phyloP scores from a whole-genome alignment of 2,113 vertebrate species.

The Trogon surrucura region DNA sequence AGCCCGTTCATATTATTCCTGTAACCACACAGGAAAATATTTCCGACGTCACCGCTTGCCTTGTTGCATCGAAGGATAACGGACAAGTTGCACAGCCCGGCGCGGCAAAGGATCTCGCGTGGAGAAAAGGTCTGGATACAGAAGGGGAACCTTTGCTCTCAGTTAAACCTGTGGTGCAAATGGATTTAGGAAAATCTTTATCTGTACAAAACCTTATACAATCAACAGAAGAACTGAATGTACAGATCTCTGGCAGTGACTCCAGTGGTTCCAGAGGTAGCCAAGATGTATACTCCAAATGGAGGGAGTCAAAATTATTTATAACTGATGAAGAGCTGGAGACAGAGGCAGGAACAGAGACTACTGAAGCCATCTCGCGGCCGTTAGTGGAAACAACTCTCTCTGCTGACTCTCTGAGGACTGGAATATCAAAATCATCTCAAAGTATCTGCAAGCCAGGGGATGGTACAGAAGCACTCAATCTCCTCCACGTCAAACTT shows the following conservation, averaged over 20 bases:
- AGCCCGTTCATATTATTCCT: constrained; percentile 75
- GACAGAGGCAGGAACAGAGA: constrained; percentile 77
- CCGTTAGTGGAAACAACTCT: constrained; percentile 77
- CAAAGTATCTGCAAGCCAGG: constrained; percentile 79
- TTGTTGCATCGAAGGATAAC: constrained; percentile 79
- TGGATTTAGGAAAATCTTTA: constrained; percentile 86
- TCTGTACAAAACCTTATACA: constrained; percentile 95
- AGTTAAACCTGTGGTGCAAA: constrained; percentile 75
- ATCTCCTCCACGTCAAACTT: constrained; percentile 89
- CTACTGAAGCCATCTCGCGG: constrained; percentile 80
- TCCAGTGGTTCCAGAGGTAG: constrained; percentile 83
- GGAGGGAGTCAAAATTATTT: constrained; percentile 93
- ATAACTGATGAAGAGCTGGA: constrained; percentile 91
- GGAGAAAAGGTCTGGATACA: constrained; percentile 89
- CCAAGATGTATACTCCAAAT: constrained; percentile 83
- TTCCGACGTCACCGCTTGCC: constrained; percentile 80
- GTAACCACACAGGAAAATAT: constrained; percentile 79
- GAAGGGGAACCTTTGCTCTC: constrained; percentile 87
- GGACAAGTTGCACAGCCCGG: constrained; percentile 76
- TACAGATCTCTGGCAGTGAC: constrained; percentile 85
- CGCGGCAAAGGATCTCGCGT: constrained; percentile 81
- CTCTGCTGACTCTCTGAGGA: constrained; percentile 88
- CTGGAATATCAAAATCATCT: constrained; percentile 84
- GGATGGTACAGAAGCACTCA: constrained; percentile 85
- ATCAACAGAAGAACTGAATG: constrained; percentile 79